Conservation (phyloP, 2,113 vertebrate species). For the Carlito syrichta region DNA sequence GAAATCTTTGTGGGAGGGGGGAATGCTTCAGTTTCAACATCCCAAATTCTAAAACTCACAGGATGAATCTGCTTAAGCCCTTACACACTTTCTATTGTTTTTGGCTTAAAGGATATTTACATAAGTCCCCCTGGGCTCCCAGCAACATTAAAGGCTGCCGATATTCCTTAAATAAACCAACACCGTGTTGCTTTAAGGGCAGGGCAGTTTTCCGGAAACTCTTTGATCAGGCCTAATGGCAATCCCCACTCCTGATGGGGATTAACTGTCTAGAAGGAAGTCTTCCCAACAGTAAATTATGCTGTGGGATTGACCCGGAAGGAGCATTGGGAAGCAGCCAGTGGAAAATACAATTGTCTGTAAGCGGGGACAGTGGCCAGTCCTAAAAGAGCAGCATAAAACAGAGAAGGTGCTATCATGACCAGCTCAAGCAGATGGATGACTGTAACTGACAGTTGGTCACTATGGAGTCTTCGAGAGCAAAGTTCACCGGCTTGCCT, state of each 20-base stretch:
- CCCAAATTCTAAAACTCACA: slow-evolving; percentile 8
- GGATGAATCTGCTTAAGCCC: not conserved
- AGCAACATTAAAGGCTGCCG: not conserved
- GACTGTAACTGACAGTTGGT: not conserved
- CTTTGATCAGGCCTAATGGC: slow-evolving; percentile 16
- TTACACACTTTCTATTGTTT: not conserved
- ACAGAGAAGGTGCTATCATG: not conserved
- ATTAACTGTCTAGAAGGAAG: not conserved
- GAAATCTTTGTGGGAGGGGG: not conserved
- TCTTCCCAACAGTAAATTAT: not conserved
- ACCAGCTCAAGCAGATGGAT: not conserved
- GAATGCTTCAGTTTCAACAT: slow-evolving; percentile 22
- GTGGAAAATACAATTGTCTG: not conserved
- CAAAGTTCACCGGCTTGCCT: accelerated
- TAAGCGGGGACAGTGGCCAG: not conserved
- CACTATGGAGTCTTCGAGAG: accelerated
- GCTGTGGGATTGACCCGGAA: not conserved
- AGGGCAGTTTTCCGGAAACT: not conserved
- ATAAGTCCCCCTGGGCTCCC: not conserved
- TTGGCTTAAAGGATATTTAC: not conserved
- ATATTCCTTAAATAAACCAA: slow-evolving; percentile 28
- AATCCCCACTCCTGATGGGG: not conserved
- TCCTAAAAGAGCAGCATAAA: not conserved
- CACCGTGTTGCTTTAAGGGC: not conserved
- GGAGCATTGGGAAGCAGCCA: not conserved